Evolutionary conservation across 2,888 invertebrate species (phyloP), one percentile per base, ranked within the genome.

Genomic region (Cactoblastis cactorum): DNA sequence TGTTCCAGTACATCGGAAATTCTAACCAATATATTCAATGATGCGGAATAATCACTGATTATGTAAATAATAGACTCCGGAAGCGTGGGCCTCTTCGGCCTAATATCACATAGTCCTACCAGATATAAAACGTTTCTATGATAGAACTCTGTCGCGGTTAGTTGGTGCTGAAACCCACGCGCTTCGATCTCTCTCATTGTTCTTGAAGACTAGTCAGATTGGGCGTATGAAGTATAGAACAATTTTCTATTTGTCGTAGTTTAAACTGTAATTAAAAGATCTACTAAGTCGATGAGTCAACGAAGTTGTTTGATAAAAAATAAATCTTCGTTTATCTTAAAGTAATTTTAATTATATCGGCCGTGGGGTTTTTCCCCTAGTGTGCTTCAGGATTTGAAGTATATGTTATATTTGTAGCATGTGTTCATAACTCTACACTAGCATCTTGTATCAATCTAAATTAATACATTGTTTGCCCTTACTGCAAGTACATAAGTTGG

Each of bases 21-120:
- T 50, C 51, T 52, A 56, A 43, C 62, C 61, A 66, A 67, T 64
- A 63, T 71, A 65, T 57, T 67, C 71, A 77, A 62, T 69, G 77
- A 71, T 68, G 81, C 80, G 80, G 76, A 79, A 82, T 74, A 71
- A 80, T 78, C 67, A 65, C 65, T 69, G 73, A 76, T 77, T 76
- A 76, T 74, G 74, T 74, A 76, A 80, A 71, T 71, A 73, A 69
- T 56, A 62, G 59, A 53, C 55, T 66, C 61, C 77, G 82, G 83
- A 78, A 79, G 80, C 80, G 84, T 83, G 80, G 84, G 84, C 74
- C 54, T 58, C 63, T 50, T 58, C 63, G 53, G 64, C 69, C 65
- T 65, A 67, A 62, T 59, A 59, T 61, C 55, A 56, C 62, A 67
- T 49, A 57, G 70, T 69, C 62, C 64, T 61, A 70, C 61, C 65